These are phyloP conservation scores for Semicossyphus pulcher DNA, from an alignment of 2,113 vertebrate species.

Conservation along the genomic window DNA sequence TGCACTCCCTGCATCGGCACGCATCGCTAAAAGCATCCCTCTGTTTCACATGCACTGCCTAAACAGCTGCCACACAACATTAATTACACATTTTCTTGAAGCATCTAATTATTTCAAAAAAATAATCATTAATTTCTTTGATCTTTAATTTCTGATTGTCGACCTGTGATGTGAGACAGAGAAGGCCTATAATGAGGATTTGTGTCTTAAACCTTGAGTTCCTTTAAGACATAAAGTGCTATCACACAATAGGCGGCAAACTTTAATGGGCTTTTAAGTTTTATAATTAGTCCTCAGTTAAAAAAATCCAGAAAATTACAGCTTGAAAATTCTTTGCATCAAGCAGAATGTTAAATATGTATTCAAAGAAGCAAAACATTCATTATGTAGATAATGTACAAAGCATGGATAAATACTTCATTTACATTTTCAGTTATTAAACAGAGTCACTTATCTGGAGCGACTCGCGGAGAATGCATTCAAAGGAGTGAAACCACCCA, in stretches of 20 bases:
- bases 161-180: neutral
- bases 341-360: conserved; percentile 55
- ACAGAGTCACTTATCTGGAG: conserved; percentile 51
- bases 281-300: conserved; percentile 26
- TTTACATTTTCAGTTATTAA: conserved; percentile 72
- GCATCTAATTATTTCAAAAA: conserved; percentile 19
- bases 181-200: neutral
- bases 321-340: conserved; percentile 29
- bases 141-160: conserved; percentile 16
- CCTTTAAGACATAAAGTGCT: neutral
- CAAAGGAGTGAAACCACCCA: conserved; percentile 37
- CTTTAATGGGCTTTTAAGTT: conserved; percentile 37
- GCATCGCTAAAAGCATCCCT: conserved; percentile 27
- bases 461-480: conserved; percentile 37
- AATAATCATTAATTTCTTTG: conserved; percentile 13
- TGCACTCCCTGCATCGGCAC: conserved; percentile 43
- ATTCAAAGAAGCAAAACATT: conserved; percentile 68
- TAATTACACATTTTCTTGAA: conserved; percentile 31
- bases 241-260: neutral
- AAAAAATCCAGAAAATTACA: conserved; percentile 38
- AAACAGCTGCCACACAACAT: conserved; percentile 25
- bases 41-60: conserved; percentile 12
- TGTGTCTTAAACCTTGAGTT: neutral
- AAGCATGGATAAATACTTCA: conserved; percentile 60
- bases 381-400: conserved; percentile 72